Evolutionary conservation across 2,113 vertebrate genomes (phyloP).

Genomic region (Rhea pennata): DNA sequence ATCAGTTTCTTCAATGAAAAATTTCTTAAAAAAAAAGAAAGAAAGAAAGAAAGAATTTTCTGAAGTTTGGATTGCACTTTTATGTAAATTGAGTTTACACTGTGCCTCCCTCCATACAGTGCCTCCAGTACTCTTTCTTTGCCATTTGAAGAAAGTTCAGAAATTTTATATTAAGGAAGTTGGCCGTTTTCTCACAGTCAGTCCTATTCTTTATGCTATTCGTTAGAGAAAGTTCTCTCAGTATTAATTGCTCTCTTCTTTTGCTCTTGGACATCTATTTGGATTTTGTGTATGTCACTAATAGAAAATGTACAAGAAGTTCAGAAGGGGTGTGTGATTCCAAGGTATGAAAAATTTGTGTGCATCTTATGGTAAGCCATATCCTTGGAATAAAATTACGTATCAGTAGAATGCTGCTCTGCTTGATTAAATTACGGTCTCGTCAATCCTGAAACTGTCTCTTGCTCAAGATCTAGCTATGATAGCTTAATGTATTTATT

Average conservation of each 20-base stretch:
- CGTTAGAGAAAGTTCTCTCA: background rate
- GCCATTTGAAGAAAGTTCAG: background rate
- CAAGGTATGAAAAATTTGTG: background rate
- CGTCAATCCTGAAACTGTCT: background rate
- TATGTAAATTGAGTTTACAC: background rate
- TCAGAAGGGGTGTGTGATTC: rapidly evolving
- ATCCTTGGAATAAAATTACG: background rate
- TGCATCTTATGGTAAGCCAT: background rate
- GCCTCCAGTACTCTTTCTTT: rapidly evolving
- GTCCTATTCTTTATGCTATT: background rate
- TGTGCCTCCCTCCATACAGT: background rate
- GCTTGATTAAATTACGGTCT: background rate
- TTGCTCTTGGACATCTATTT: background rate
- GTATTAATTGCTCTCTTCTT: background rate
- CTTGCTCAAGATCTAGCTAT: background rate
- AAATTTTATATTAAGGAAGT: background rate
- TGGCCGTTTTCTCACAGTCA: background rate
- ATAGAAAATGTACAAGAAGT: background rate
- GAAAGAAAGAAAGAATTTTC: background rate
- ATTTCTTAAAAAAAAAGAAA: no score
- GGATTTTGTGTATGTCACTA: background rate
- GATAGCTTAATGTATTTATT: background rate
- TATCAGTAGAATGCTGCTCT: background rate
- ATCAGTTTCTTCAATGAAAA: background rate
- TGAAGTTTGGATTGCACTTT: background rate